Evolutionary conservation across 2,888 invertebrate species (phyloP), one percentile per base, ranked within the genome.

Genomic region (Volucella inflata): DNA sequence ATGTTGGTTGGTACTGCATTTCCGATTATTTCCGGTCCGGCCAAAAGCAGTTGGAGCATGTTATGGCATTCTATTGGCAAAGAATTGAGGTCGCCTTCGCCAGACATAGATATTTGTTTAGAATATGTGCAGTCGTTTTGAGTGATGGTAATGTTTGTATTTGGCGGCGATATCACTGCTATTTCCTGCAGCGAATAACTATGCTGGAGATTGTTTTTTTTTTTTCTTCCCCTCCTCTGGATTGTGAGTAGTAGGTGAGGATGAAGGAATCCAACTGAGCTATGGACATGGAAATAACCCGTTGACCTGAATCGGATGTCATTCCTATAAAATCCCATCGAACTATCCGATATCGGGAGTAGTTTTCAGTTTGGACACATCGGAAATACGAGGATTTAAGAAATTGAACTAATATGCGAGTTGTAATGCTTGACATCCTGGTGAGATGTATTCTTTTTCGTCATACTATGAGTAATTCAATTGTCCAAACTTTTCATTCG

Each of bases 21-120:
- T 83, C 74, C 79, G 74, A 83, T 83, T 83, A 83, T 83, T 83
- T 83, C 83, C 83, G 83, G 79, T 78, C 51, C 64, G 44, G 16
- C 38, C 21, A 21, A 36, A 30, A 70, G 30, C 57, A 40, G 55
- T 64, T 62, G 62, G 50, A 74, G 64, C 53, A 42, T 60, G 60
- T 48, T 76, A 38, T 77, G 65, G 78, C 59, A 82, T 67, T 78
- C 67, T 71, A 72, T 83, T 83, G 82, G 78, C 78, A 72, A 71
- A 68, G 74, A 74, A 81, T 79, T 67, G 67, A 42, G 83, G 83
- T 79, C 83, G 65, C 65, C 21, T 21, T 21, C 79, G 65, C 65
- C 59, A 74, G 74, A 79, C 74, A 79, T 10, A 50, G 36, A 11
- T 42, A 78, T 77, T 81, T 75, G 79, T 79, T 79, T 79, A 46